Percentiles rank a stretch among this genome's conserved stretches.
phyloP scores from a whole-genome alignment of 2,888 invertebrate species.

The Acrocyrtus sp. region DNA sequence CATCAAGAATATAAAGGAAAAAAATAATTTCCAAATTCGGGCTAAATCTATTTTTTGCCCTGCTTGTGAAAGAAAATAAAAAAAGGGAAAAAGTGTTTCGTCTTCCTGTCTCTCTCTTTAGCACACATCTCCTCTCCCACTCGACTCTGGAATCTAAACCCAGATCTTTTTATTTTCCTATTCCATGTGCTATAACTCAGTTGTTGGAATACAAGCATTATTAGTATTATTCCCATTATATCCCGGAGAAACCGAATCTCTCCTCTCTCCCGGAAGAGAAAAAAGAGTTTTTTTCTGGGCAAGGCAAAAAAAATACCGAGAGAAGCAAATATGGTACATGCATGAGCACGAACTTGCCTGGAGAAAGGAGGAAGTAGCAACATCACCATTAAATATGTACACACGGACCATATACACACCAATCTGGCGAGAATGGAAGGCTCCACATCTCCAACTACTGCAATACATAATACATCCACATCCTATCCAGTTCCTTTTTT shows the following conservation, averaged over 20 bases:
- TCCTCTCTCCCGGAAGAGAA: slow-evolving; percentile 27
- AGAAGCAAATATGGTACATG: neutral
- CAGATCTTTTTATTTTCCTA: too few species aligned
- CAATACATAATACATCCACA: neutral
- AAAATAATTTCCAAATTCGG: slow-evolving; percentile 30
- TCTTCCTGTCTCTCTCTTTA: slow-evolving; percentile 7
- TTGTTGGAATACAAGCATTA: too few species aligned
- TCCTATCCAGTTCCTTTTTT: too few species aligned
- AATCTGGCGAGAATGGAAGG: slow-evolving; percentile 9
- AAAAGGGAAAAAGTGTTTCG: too few species aligned
- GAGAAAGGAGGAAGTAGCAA: slow-evolving; percentile 27
- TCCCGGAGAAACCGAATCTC: slow-evolving; percentile 14
- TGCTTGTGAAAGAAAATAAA: slow-evolving; percentile 16
- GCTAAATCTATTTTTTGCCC: slow-evolving; percentile 43
- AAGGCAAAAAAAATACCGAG: neutral
- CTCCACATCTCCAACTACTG: neutral
- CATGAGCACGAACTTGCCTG: neutral
- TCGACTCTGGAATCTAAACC: too few species aligned
- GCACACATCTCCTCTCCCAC: neutral
- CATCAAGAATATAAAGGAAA: slow-evolving; percentile 1
- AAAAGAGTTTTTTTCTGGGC: too few species aligned
- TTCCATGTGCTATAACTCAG: too few species aligned
- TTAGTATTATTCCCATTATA: too few species aligned
- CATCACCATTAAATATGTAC: slow-evolving; percentile 18
- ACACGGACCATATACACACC: slow-evolving; percentile 13